These are phyloP conservation scores for Himantopus leucocephalus DNA, from an alignment of 2,113 vertebrate genomes.

Conservation along the genomic window DNA sequence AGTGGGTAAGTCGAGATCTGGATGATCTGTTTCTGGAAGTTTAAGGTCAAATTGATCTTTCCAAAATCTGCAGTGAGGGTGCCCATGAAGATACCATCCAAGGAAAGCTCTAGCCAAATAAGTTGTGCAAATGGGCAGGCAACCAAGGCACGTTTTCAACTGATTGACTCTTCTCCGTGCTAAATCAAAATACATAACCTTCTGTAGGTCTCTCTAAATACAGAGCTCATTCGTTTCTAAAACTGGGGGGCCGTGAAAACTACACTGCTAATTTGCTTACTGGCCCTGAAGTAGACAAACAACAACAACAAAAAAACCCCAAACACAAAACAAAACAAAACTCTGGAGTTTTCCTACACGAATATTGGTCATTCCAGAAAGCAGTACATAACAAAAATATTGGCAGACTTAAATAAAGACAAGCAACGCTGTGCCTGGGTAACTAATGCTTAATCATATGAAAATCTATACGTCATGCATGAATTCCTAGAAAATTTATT, in stretches of 20 bases:
- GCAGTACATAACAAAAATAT: neutral
- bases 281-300: neutral
- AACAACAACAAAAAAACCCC: neutral
- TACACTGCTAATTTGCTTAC: neutral
- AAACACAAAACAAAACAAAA: neutral
- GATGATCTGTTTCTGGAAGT: constrained; percentile 30
- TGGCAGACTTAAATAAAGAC: neutral
- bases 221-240: neutral
- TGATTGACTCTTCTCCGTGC: neutral
- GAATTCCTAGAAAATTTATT: constrained; percentile 43
- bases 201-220: neutral
- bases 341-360: neutral
- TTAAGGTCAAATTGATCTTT: constrained; percentile 68
- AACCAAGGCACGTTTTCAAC: neutral
- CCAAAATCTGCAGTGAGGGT: constrained; percentile 67
- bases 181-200: neutral
- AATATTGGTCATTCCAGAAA: neutral
- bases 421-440: neutral
- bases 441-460: neutral
- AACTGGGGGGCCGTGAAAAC: neutral
- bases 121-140: neutral
- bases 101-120: constrained; percentile 66
- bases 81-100: constrained; percentile 64
- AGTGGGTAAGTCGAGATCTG: constrained; percentile 21
- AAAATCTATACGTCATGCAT: constrained; percentile 25